These are phyloP conservation scores for Trissolcus basalis DNA, from an alignment of 1,140 invertebrate species.

Conservation along the genomic window DNA sequence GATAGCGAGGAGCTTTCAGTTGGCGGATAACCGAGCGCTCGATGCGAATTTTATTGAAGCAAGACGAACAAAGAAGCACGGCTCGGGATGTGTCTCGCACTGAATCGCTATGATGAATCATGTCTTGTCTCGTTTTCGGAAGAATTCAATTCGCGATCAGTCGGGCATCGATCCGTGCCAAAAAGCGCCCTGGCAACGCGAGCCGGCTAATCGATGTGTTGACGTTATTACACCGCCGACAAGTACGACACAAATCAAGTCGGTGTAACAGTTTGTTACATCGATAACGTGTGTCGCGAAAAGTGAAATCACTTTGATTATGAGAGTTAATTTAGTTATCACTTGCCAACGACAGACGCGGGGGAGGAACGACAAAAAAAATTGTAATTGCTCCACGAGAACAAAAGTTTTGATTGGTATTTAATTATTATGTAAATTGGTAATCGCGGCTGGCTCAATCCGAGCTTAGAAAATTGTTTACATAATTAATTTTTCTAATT, in stretches of 20 bases:
- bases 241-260: constrained; percentile 46
- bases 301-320: constrained; percentile 9
- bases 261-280: constrained; percentile 49
- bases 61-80: constrained; percentile 6
- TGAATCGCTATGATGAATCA: constrained; percentile 33
- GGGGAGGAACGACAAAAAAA: too few relatives aligned
- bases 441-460: too few relatives aligned
- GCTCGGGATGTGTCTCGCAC: constrained; percentile 11
- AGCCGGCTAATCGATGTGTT: constrained; percentile 66
- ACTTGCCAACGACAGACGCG: background rate
- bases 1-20: constrained; percentile 10
- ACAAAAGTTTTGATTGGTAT: too few relatives aligned
- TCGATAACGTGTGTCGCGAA: constrained; percentile 36
- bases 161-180: constrained; percentile 62
- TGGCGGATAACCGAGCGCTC: constrained; percentile 11
- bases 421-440: too few relatives aligned
- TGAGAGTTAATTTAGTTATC: background rate
- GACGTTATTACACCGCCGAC: constrained; percentile 46
- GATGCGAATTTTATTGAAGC: constrained; percentile 16
- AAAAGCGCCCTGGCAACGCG: constrained; percentile 66
- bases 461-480: too few relatives aligned
- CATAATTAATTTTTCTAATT: too few relatives aligned
- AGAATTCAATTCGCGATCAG: constrained; percentile 58
- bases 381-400: too few relatives aligned
- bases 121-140: constrained; percentile 21